Evolutionary conservation across 2,888 invertebrate genomes (phyloP).

Genomic region (Orthosia gracilis): DNA sequence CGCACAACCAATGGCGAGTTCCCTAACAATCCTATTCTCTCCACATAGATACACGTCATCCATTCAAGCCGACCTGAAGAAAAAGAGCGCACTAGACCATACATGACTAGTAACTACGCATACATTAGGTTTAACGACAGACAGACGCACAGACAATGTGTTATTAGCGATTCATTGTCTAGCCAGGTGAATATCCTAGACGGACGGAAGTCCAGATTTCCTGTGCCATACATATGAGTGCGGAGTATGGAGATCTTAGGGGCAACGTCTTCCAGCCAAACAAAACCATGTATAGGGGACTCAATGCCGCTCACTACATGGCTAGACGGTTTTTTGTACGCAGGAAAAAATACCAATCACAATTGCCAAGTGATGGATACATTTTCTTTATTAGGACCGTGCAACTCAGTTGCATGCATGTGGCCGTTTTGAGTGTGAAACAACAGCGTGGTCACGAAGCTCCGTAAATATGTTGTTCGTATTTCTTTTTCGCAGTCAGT

Average conservation of each 20-base stretch:
- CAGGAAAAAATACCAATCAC: slow-evolving; percentile 64
- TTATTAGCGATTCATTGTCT: slow-evolving; percentile 85
- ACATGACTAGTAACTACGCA: slow-evolving; percentile 79
- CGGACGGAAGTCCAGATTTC: slow-evolving; percentile 89
- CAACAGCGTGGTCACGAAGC: slow-evolving; percentile 46
- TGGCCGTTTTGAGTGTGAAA: slow-evolving; percentile 42
- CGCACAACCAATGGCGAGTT: slow-evolving; percentile 26
- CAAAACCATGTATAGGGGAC: slow-evolving; percentile 80
- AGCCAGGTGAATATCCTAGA: slow-evolving; percentile 88
- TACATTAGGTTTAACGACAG: slow-evolving; percentile 79
- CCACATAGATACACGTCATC: slow-evolving; percentile 8
- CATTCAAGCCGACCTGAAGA: slow-evolving; percentile 38
- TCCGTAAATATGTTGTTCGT: slow-evolving; percentile 36
- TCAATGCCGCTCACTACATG: slow-evolving; percentile 79
- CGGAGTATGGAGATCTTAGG: slow-evolving; percentile 69
- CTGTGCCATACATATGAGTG: slow-evolving; percentile 78
- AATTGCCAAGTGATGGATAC: slow-evolving; percentile 60
- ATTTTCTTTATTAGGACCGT: slow-evolving; percentile 61
- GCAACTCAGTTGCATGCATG: slow-evolving; percentile 54
- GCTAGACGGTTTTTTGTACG: slow-evolving; percentile 76
- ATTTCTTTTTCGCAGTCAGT: slow-evolving; percentile 28
- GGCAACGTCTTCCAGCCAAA: slow-evolving; percentile 84
- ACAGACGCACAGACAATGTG: slow-evolving; percentile 80
- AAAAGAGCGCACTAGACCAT: slow-evolving; percentile 80
- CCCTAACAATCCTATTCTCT: slow-evolving; percentile 23